Percentiles rank a stretch among this genome's conserved stretches.
Conservation (phyloP, 1,140 invertebrate genomes). For the Apis florea region DNA sequence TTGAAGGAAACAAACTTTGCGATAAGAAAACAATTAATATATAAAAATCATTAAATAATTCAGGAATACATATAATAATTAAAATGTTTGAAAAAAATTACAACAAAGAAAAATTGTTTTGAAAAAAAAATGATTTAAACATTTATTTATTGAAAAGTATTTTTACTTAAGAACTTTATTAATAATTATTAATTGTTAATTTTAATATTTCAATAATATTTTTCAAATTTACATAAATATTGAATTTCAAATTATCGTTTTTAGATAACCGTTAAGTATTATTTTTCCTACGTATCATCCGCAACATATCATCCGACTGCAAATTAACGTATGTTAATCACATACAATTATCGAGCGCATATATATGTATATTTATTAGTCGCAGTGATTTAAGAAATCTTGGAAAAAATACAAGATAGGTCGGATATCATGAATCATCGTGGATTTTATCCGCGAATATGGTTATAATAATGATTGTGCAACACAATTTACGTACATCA, state of each 20-base stretch:
- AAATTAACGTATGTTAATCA: conserved; percentile 11
- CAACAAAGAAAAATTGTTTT: too few species aligned
- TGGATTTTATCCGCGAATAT: background rate
- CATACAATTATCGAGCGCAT: background rate
- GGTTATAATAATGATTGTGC: background rate
- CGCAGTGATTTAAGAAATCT: background rate
- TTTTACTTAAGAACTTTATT: too few species aligned
- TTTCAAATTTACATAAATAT: background rate
- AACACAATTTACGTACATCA: background rate
- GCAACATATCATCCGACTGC: background rate
- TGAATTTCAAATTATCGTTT: background rate
- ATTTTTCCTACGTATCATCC: background rate
- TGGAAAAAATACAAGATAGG: background rate
- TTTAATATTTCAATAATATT: background rate
- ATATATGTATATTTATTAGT: background rate
- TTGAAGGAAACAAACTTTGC: too few species aligned
- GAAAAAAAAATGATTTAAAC: too few species aligned
- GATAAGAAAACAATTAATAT: background rate
- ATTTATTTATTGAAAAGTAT: too few species aligned
- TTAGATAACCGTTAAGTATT: background rate
- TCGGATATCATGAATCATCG: background rate
- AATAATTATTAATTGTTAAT: too few species aligned
- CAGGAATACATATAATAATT: too few species aligned
- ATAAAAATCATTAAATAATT: too few species aligned
- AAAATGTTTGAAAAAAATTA: too few species aligned